phyloP scores from a whole-genome alignment of 2,113 vertebrate species.

The Vicugna pacos region DNA sequence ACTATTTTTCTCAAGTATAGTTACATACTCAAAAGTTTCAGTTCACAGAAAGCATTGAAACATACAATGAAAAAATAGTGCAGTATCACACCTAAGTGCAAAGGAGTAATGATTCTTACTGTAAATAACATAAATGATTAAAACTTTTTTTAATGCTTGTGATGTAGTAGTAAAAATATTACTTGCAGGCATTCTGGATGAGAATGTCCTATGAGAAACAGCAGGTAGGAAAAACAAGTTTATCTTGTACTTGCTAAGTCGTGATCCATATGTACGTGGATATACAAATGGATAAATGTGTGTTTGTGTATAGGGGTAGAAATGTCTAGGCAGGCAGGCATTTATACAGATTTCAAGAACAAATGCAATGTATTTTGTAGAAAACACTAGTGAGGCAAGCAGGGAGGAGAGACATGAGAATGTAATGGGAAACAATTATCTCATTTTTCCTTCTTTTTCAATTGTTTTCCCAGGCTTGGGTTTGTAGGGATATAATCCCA shows the following conservation, averaged over 20 bases:
- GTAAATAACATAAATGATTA: conserved; percentile 30
- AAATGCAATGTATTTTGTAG: not conserved
- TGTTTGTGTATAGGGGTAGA: not conserved
- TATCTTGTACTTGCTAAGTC: not conserved
- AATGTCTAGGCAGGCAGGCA: not conserved
- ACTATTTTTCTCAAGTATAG: not conserved
- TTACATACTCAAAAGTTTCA: not conserved
- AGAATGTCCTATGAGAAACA: not conserved
- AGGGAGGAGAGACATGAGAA: not conserved
- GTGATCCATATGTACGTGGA: not conserved
- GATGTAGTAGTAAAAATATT: not conserved
- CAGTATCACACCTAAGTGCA: not conserved
- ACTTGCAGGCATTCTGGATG: not conserved
- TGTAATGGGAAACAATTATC: not conserved
- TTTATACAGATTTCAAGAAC: not conserved
- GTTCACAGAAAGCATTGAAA: not conserved
- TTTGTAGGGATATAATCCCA: not conserved
- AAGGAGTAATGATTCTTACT: not conserved
- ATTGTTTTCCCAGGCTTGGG: not conserved
- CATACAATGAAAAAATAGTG: not conserved
- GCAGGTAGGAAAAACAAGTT: not conserved
- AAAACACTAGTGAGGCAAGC: not conserved
- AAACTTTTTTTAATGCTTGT: not conserved
- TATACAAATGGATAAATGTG: not conserved
- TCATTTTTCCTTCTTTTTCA: not conserved